phyloP scores from a whole-genome alignment of 2,888 invertebrate species.

The Fragum whitleyi region DNA sequence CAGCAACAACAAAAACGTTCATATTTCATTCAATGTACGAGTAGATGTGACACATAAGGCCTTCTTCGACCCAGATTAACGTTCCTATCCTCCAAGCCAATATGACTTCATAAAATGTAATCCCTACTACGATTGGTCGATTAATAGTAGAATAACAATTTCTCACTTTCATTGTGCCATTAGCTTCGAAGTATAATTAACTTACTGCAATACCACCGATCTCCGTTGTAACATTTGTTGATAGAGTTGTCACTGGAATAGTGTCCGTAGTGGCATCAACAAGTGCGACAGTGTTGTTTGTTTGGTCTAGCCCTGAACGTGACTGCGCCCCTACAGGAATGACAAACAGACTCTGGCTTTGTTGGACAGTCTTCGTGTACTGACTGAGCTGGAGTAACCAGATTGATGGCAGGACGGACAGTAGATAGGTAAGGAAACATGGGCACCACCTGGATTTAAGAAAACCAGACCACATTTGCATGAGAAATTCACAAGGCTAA shows the following conservation, averaged over 20 bases:
- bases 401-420: slow-evolving; percentile 68
- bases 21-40: too few relatives aligned
- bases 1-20: too few relatives aligned
- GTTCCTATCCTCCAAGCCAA: too few relatives aligned
- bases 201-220: slow-evolving; percentile 7
- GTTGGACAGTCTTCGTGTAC: slow-evolving; percentile 32
- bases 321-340: neutral
- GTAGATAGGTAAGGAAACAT: slow-evolving; percentile 72
- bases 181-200: too few relatives aligned
- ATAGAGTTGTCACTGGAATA: neutral
- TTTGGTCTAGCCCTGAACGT: neutral
- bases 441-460: slow-evolving; percentile 74
- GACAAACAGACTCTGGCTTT: neutral
- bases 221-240: neutral
- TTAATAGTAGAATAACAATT: too few relatives aligned
- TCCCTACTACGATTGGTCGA: too few relatives aligned
- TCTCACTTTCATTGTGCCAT: too few relatives aligned
- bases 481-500: neutral
- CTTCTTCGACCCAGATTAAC: too few relatives aligned
- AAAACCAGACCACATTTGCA: slow-evolving; percentile 84
- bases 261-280: neutral
- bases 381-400: slow-evolving; percentile 72
- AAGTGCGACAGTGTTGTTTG: neutral
- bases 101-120: too few relatives aligned
- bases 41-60: too few relatives aligned